Conservation (phyloP, 2,113 vertebrate species). For the Trachemys scripta region DNA sequence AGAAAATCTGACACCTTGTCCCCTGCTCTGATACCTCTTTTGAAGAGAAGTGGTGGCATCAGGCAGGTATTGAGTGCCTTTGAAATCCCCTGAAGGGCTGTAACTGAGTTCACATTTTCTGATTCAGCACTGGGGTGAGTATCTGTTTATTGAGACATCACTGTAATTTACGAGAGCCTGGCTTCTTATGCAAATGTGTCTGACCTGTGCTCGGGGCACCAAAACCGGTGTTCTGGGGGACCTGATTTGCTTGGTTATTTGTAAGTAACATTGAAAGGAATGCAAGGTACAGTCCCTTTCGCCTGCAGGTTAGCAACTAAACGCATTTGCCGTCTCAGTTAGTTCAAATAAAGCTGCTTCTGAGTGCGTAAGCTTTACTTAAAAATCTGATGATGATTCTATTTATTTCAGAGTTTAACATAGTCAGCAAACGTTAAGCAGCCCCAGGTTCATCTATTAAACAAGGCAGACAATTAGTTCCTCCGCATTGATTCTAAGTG, state of each 20-base stretch:
- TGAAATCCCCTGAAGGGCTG: background rate
- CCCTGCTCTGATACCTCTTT: background rate
- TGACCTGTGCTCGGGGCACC: background rate
- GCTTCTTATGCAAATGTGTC: background rate
- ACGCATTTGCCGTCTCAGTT: background rate
- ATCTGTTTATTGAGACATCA: rapidly evolving
- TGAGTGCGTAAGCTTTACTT: constrained; percentile 10
- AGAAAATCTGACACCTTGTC: constrained; percentile 24
- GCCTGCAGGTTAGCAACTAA: background rate
- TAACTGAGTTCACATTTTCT: constrained; percentile 13
- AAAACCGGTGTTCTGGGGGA: background rate
- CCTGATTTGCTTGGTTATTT: background rate
- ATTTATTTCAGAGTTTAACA: constrained; percentile 56
- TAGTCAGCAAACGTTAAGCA: constrained; percentile 66
- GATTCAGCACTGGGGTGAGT: background rate
- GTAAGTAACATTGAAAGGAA: background rate
- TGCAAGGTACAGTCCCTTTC: rapidly evolving
- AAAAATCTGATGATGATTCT: constrained; percentile 52
- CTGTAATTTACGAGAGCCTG: background rate
- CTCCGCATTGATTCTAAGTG: background rate
- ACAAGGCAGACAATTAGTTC: constrained; percentile 62
- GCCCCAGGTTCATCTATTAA: constrained; percentile 39
- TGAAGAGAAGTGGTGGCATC: background rate
- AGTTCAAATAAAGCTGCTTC: background rate
- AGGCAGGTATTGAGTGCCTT: background rate